phyloP scores from a whole-genome alignment of 2,888 invertebrate genomes.

The Athripsodes cinereus region DNA sequence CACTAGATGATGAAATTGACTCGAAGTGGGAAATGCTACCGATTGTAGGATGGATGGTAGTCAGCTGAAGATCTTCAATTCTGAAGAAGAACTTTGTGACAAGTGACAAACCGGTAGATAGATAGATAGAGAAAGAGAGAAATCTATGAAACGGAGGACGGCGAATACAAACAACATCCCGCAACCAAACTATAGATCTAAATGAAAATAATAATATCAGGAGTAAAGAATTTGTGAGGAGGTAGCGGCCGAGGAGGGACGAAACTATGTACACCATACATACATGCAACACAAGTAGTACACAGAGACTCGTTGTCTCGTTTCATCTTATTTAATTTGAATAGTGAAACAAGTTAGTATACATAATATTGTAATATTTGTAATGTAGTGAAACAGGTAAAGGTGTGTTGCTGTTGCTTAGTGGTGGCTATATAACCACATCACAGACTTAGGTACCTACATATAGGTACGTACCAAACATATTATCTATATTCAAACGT shows the following conservation, averaged over 20 bases:
- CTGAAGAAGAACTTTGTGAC: conserved; percentile 2
- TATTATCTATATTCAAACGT: conserved; percentile 4
- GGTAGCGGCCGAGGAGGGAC: background rate
- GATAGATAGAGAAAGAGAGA: background rate
- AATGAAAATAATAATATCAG: conserved; percentile 3
- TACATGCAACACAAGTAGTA: too few relatives aligned
- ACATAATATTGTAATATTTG: too few relatives aligned
- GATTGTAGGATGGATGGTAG: background rate
- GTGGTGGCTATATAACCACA: background rate
- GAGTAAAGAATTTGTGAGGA: conserved; percentile 7
- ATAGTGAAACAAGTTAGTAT: conserved; percentile 1
- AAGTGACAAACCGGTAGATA: background rate
- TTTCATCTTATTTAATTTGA: background rate
- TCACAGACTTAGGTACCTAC: too few relatives aligned
- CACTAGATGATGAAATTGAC: background rate
- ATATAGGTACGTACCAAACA: too few relatives aligned
- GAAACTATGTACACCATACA: background rate
- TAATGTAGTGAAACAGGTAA: background rate
- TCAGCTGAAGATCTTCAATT: conserved; percentile 4
- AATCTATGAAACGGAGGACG: background rate
- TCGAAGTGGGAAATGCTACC: too few relatives aligned
- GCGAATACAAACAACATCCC: background rate
- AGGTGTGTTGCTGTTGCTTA: background rate
- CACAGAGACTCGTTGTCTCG: background rate
- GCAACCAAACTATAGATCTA: background rate